Percentiles rank a stretch among this genome's conserved stretches.
Conservation (phyloP, 2,888 invertebrate genomes). For the Malthinus seriepunctatus region DNA sequence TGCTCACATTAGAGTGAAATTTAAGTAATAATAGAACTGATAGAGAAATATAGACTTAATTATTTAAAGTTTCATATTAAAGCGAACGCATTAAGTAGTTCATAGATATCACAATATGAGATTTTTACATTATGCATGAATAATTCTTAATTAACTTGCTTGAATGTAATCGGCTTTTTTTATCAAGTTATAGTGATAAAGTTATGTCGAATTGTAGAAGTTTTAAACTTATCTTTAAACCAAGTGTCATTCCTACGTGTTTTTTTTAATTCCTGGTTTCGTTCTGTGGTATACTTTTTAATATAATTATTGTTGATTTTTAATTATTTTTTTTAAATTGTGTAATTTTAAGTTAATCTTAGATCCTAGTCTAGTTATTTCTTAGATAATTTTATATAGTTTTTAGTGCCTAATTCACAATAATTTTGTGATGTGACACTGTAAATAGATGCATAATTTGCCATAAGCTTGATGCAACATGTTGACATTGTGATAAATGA, state of each 20-base stretch:
- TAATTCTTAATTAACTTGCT: slow-evolving; percentile 6
- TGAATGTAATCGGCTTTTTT: slow-evolving; percentile 16
- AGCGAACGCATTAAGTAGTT: slow-evolving; percentile 3
- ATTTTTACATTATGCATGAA: slow-evolving; percentile 11
- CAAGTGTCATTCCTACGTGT: not conserved
- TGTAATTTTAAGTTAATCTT: not conserved
- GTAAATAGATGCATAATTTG: too few relatives aligned
- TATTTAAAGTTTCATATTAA: slow-evolving; percentile 15
- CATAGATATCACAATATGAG: slow-evolving; percentile 2
- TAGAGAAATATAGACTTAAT: slow-evolving; percentile 28
- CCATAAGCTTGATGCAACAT: slow-evolving; percentile 1
- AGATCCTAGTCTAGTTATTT: not conserved
- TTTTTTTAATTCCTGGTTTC: not conserved
- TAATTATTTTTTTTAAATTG: not conserved
- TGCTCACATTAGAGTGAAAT: slow-evolving; percentile 28
- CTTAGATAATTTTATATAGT: not conserved
- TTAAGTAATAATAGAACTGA: slow-evolving; percentile 25
- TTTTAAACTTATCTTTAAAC: not conserved
- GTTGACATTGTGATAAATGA: slow-evolving; percentile 24
- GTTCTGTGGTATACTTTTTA: too few relatives aligned
- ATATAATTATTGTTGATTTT: too few relatives aligned
- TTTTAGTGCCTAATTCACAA: not conserved
- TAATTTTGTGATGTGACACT: too few relatives aligned
- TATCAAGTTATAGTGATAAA: slow-evolving; percentile 9
- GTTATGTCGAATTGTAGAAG: slow-evolving; percentile 4